A percentile compares a stretch with the other conserved stretches of the same genome.
Conservation (phyloP, 2,888 invertebrate genomes). For the Steinernema scapterisci region DNA sequence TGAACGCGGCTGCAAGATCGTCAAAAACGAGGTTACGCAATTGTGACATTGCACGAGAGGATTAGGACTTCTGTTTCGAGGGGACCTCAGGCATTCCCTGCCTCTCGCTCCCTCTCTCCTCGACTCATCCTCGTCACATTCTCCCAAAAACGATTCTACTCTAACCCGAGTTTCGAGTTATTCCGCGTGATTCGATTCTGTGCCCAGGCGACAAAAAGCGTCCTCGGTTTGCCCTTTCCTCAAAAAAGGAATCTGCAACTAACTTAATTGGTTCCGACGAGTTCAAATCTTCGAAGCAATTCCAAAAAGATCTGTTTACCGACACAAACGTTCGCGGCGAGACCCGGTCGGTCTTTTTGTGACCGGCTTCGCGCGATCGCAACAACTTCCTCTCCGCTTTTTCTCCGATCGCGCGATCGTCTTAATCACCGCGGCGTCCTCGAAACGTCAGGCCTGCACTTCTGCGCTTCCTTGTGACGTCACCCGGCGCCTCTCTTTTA, state of each 20-base stretch:
- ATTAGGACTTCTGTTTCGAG: too few relatives aligned
- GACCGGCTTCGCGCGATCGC: neutral
- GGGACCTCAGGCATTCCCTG: too few relatives aligned
- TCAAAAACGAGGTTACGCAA: too few relatives aligned
- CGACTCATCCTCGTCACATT: too few relatives aligned
- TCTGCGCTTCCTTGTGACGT: constrained; percentile 3
- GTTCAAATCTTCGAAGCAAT: neutral
- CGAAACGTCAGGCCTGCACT: neutral
- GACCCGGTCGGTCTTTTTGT: neutral
- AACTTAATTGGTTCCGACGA: neutral
- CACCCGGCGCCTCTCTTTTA: neutral
- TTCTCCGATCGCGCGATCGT: neutral
- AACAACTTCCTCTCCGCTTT: neutral
- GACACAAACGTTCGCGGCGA: neutral
- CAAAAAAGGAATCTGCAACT: neutral
- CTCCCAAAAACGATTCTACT: too few relatives aligned
- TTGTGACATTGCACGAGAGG: too few relatives aligned
- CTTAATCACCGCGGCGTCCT: constrained; percentile 6
- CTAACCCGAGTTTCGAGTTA: too few relatives aligned
- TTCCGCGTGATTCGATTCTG: neutral
- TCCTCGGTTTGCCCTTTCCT: constrained; percentile 7
- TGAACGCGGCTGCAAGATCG: neutral
- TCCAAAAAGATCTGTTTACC: neutral
- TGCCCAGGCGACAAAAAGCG: neutral
- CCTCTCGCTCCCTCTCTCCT: too few relatives aligned